Conservation (phyloP, 2,888 invertebrate species). For the Scrobipalpa costella region DNA sequence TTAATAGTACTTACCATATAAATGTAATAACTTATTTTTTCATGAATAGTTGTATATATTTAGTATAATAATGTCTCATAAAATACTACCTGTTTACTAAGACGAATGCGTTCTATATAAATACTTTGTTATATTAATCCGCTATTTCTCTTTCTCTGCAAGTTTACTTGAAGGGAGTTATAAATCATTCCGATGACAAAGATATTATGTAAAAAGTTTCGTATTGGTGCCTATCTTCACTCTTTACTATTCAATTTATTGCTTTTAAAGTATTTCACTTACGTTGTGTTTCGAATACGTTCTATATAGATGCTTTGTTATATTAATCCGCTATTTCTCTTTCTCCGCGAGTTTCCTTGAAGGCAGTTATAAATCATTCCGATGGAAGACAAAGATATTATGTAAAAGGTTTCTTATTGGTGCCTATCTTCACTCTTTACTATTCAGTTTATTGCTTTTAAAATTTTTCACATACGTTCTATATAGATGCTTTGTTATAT, state of each 20-base stretch:
- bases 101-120: too few relatives aligned
- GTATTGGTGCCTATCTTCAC: not conserved
- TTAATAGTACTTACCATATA: not conserved
- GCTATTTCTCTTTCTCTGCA: not conserved
- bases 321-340: not conserved
- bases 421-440: not conserved
- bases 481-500: not conserved
- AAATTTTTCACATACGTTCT: too few relatives aligned
- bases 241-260: not conserved
- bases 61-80: too few relatives aligned
- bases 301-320: not conserved
- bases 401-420: not conserved
- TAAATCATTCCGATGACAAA: constrained; percentile 1
- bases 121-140: not conserved
- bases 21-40: not conserved
- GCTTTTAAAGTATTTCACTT: too few relatives aligned
- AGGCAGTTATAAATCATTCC: not conserved
- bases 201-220: not conserved
- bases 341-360: not conserved
- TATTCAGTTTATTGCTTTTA: too few relatives aligned
- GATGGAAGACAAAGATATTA: not conserved
- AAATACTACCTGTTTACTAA: too few relatives aligned
- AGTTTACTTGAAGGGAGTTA: not conserved
- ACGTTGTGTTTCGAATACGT: too few relatives aligned
- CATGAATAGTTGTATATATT: too few relatives aligned